phyloP scores from a whole-genome alignment of 2,797 vertebrate species.

The Acipenser transmontanus region DNA sequence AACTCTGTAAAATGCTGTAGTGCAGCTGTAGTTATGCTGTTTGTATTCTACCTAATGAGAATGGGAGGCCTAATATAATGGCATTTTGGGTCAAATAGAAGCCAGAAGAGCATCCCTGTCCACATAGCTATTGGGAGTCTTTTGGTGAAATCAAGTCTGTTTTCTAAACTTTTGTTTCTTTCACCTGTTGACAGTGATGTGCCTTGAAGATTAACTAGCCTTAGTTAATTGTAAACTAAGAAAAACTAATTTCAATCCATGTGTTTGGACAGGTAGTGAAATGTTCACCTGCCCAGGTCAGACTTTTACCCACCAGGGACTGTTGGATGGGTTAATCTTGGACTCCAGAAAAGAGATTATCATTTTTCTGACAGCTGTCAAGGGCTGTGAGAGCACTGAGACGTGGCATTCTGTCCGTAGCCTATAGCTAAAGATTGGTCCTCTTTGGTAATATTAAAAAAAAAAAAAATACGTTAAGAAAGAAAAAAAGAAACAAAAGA shows the following conservation, averaged over 20 bases:
- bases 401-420: conserved; percentile 1
- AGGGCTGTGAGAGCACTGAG: conserved; percentile 24
- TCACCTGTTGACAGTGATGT: not conserved
- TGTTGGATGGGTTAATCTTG: conserved; percentile 39
- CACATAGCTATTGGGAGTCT: too few relatives aligned
- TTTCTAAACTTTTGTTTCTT: too few relatives aligned
- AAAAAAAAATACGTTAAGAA: too few relatives aligned
- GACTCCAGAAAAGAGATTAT: conserved; percentile 44
- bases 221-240: conserved; percentile 46
- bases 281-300: conserved; percentile 21
- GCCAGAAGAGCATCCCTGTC: too few relatives aligned
- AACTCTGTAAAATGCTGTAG: too few relatives aligned
- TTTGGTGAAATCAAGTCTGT: too few relatives aligned
- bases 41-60: too few relatives aligned
- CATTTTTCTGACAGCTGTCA: conserved; percentile 50
- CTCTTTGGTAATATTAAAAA: not conserved
- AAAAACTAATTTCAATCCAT: conserved; percentile 10
- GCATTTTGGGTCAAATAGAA: too few relatives aligned
- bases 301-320: conserved; percentile 34
- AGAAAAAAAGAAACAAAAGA: not conserved
- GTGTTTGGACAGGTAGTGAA: conserved; percentile 28
- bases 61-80: too few relatives aligned
- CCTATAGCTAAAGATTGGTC: conserved; percentile 1
- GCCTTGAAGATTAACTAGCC: conserved; percentile 58
- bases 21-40: too few relatives aligned